A percentile compares a stretch with the other conserved stretches of the same genome.
Evolutionary conservation across 2,888 invertebrate genomes (phyloP).

Genomic region (Bruchidius siliquastri): DNA sequence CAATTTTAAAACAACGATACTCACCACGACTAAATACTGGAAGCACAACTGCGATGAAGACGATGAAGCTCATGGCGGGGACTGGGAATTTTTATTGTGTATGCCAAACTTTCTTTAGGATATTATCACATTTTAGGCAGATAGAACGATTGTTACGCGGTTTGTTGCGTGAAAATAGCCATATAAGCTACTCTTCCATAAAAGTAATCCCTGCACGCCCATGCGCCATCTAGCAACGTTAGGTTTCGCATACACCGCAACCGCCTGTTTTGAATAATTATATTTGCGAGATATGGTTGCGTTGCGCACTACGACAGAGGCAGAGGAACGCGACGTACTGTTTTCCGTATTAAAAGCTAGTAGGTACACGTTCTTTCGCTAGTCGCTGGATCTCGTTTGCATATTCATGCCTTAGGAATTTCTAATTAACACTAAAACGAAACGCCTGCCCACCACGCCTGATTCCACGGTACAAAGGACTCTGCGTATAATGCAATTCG

Average conservation of each 20-base stretch:
- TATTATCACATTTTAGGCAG: too few species aligned
- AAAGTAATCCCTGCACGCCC: neutral
- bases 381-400: conserved; percentile 26
- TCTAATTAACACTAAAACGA: conserved; percentile 29
- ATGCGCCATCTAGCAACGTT: neutral
- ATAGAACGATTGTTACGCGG: too few species aligned
- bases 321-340: conserved; percentile 8
- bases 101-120: too few species aligned
- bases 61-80: too few species aligned
- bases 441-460: conserved; percentile 14
- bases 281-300: neutral
- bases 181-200: too few species aligned
- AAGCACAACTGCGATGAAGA: too few species aligned
- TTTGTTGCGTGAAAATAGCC: too few species aligned
- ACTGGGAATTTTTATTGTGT: too few species aligned
- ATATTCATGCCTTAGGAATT: conserved; percentile 31
- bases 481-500: neutral
- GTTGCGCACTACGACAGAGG: neutral
- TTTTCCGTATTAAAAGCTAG: conserved; percentile 29
- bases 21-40: too few species aligned
- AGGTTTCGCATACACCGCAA: neutral
- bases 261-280: neutral
- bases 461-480: neutral
- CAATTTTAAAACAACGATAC: too few species aligned
- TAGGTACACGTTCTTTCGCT: conserved; percentile 31